Evolutionary conservation across 1,140 invertebrate genomes (phyloP), one percentile per base, ranked within the genome.

Genomic region (Physella acuta): DNA sequence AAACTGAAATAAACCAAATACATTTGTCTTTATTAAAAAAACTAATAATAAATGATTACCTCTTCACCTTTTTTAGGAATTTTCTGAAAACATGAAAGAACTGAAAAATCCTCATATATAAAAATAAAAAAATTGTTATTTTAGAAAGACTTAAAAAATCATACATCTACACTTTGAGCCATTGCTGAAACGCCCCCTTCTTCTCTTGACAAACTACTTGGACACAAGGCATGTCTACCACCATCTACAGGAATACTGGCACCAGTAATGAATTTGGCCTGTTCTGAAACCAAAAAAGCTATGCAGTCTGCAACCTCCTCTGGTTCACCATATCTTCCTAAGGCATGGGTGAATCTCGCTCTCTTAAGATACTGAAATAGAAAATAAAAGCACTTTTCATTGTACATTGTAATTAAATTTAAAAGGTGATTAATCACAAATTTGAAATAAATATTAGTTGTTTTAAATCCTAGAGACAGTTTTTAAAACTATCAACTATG

Each of bases 231-330:
- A 83, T 91, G 90, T 72, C 91, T 84, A 3, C 92, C 92, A 37
- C 94, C 94, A 86, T 95, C 93, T 3, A 95, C 90, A 4, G 92
- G 89, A n/a, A 94, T 73, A 60, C 88, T 90, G 8, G 87, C 90
- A 26, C 93, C 94, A 53, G 93, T 94, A 24, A 92, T 92, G 75
- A 93, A 94, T 70, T 89, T 91, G 16, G 93, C 88, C 71, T 88
- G 87, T 52, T 91, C 89, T 55, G 91, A 93, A 0, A 93, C 93
- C 34, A 95, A 82, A 82, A 94, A 95, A 20, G 90, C 90, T 75
- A 95, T 93, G 0, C 90, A 86, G 34, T 88, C 87, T 1, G 93
- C 92, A 2, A 94, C 91, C 86, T 95, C 93, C 0, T 88, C 84
- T 8, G 88, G 86, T 64, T 90, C 82, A 11, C 92, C 93, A 1